Percentiles rank a stretch among this genome's conserved stretches.
Evolutionary conservation across 1,140 invertebrate genomes (phyloP).

Genomic region (Drosophila watanabei): DNA sequence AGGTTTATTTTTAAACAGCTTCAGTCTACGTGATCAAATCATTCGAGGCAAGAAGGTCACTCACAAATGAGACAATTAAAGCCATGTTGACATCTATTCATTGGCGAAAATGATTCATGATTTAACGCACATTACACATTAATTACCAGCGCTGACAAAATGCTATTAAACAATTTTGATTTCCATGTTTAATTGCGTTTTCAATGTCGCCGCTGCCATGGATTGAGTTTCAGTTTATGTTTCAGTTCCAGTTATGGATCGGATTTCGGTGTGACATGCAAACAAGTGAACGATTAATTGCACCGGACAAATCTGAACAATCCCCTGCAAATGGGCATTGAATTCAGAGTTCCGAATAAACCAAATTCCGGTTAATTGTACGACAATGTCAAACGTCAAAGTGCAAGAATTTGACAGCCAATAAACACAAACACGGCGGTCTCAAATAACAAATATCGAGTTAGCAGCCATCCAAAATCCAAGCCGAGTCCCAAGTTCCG

Average conservation of each 20-base stretch:
- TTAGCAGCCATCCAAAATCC: constrained; percentile 21
- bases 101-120: constrained; percentile 59
- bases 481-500: constrained; percentile 54
- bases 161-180: constrained; percentile 56
- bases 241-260: constrained; percentile 11
- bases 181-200: constrained; percentile 66
- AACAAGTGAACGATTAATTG: constrained; percentile 82
- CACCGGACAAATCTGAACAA: constrained; percentile 49
- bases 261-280: constrained; percentile 47
- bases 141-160: constrained; percentile 68
- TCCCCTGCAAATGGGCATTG: constrained; percentile 58
- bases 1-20: constrained; percentile 2
- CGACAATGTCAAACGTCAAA: constrained; percentile 72
- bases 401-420: constrained; percentile 77
- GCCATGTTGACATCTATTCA: constrained; percentile 48
- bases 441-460: constrained; percentile 28
- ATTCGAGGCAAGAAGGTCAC: constrained; percentile 40
- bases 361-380: constrained; percentile 66
- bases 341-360: constrained; percentile 25
- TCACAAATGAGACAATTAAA: constrained; percentile 33
- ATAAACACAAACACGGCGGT: constrained; percentile 44
- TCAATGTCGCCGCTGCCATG: constrained; percentile 62
- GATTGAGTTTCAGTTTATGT: constrained; percentile 3
- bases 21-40: constrained; percentile 17
- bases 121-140: constrained; percentile 60